Evolutionary conservation across 2,888 invertebrate genomes (phyloP).

Genomic region (Clistopyga incitator): DNA sequence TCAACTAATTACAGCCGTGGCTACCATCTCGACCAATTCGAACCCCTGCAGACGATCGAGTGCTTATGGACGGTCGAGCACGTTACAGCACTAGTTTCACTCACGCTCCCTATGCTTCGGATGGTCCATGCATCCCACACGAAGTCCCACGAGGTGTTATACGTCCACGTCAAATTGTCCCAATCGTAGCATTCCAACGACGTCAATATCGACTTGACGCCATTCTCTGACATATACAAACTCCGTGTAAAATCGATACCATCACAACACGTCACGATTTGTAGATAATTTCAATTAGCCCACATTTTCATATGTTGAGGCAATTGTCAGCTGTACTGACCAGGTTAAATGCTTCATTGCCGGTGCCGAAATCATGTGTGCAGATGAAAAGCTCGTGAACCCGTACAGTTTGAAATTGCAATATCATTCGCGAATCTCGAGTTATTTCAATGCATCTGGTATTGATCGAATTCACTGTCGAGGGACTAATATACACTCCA

Average conservation of each 20-base stretch:
- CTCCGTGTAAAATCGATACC: background rate
- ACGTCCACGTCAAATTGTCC: conserved; percentile 29
- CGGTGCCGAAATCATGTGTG: background rate
- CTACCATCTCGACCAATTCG: conserved; percentile 54
- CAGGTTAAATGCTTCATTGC: background rate
- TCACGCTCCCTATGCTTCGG: conserved; percentile 26
- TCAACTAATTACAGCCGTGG: conserved; percentile 66
- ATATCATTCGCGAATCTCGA: conserved; percentile 18
- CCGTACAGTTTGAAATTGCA: conserved; percentile 15
- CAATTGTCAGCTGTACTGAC: background rate
- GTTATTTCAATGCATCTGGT: conserved; percentile 28
- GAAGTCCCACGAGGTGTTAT: conserved; percentile 50
- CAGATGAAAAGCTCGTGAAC: background rate
- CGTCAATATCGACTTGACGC: conserved; percentile 50
- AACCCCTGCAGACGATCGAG: conserved; percentile 50
- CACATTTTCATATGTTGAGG: background rate
- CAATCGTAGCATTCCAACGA: conserved; percentile 29
- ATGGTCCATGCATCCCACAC: conserved; percentile 7
- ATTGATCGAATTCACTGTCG: conserved; percentile 23
- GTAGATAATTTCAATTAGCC: background rate
- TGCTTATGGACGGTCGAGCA: conserved; percentile 46
- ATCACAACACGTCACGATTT: background rate
- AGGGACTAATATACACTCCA: conserved; percentile 25
- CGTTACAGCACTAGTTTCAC: conserved; percentile 26
- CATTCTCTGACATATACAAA: background rate